Evolutionary conservation across 1,140 invertebrate species (phyloP).

Genomic region (Drosophila kurseongensis): DNA sequence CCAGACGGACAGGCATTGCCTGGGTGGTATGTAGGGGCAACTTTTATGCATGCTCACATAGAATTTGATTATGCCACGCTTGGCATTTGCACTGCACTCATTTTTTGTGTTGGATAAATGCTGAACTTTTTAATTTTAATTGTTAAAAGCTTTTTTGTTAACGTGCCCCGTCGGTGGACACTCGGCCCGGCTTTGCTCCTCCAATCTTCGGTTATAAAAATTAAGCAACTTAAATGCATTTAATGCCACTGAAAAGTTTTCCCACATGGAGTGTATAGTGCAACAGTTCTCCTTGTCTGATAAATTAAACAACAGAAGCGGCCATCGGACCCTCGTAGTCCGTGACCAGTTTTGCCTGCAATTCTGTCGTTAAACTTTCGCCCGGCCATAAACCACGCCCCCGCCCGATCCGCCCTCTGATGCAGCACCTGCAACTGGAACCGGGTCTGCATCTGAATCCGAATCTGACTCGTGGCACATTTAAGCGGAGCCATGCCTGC

Average conservation of each 20-base stretch:
- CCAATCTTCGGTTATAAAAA: constrained; percentile 48
- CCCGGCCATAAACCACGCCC: constrained; percentile 66
- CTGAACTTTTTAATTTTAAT: constrained; percentile 84
- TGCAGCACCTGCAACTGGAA: constrained; percentile 42
- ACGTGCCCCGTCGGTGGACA: constrained; percentile 27
- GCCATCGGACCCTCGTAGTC: constrained; percentile 22
- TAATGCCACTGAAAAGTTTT: constrained; percentile 60
- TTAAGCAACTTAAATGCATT: constrained; percentile 77
- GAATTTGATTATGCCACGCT: constrained; percentile 76
- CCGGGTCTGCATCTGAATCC: constrained; percentile 28
- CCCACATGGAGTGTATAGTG: constrained; percentile 37
- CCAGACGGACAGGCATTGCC: constrained; percentile 40
- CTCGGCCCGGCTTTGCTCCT: constrained; percentile 4
- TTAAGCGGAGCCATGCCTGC: constrained; percentile 69
- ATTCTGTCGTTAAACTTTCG: constrained; percentile 59
- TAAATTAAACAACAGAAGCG: constrained; percentile 71
- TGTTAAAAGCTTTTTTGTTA: constrained; percentile 82
- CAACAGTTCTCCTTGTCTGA: constrained; percentile 73
- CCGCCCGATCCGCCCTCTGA: not conserved
- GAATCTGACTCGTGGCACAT: constrained; percentile 65
- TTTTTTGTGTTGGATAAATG: constrained; percentile 64
- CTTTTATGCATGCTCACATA: constrained; percentile 74
- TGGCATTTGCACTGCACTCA: constrained; percentile 61
- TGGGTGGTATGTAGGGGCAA: constrained; percentile 20
- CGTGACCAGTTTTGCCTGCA: constrained; percentile 44